A percentile compares a stretch with the other conserved stretches of the same genome.
These are phyloP conservation scores for Andrena chrysosceles DNA, from an alignment of 2,888 invertebrate species.

Conservation along the genomic window DNA sequence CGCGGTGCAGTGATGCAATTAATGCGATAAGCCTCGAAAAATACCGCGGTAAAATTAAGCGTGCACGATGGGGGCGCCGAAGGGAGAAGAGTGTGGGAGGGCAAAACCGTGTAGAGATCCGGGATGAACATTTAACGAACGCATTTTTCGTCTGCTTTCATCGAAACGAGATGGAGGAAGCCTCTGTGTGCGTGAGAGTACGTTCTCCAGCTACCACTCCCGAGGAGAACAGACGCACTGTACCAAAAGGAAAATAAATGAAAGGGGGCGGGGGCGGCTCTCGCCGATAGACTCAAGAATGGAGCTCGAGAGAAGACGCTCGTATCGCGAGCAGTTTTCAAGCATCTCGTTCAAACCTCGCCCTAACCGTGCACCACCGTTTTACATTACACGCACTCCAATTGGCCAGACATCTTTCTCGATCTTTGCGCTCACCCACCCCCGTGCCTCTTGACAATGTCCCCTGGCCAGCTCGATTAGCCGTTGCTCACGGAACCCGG, in stretches of 20 bases:
- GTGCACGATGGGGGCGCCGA: not conserved
- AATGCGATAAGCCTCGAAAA: slow-evolving; percentile 71
- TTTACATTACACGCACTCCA: slow-evolving; percentile 27
- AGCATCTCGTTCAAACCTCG: not conserved
- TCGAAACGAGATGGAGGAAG: slow-evolving; percentile 27
- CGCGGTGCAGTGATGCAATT: slow-evolving; percentile 63
- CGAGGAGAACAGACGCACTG: slow-evolving; percentile 14
- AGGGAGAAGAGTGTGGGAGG: not conserved
- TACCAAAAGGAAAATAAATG: slow-evolving; percentile 39
- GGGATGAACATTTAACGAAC: slow-evolving; percentile 56
- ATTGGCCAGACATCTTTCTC: slow-evolving; percentile 39
- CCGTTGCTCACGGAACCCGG: slow-evolving; percentile 28
- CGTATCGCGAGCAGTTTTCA: slow-evolving; percentile 11
- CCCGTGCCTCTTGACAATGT: slow-evolving; percentile 1
- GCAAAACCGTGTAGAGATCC: slow-evolving; percentile 11
- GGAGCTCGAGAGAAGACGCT: slow-evolving; percentile 26
- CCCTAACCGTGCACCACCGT: not conserved
- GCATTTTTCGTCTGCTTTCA: slow-evolving; percentile 17
- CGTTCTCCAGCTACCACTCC: slow-evolving; percentile 3
- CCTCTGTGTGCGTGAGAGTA: not conserved
- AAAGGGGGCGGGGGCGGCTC: slow-evolving; percentile 10
- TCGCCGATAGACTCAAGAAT: slow-evolving; percentile 9
- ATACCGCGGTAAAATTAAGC: slow-evolving; percentile 67
- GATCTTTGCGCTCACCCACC: not conserved
- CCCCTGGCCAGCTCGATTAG: slow-evolving; percentile 28